These are phyloP conservation scores for Cyphomyrus discorhynchus DNA, from an alignment of 2,113 vertebrate genomes.

Conservation along the genomic window DNA sequence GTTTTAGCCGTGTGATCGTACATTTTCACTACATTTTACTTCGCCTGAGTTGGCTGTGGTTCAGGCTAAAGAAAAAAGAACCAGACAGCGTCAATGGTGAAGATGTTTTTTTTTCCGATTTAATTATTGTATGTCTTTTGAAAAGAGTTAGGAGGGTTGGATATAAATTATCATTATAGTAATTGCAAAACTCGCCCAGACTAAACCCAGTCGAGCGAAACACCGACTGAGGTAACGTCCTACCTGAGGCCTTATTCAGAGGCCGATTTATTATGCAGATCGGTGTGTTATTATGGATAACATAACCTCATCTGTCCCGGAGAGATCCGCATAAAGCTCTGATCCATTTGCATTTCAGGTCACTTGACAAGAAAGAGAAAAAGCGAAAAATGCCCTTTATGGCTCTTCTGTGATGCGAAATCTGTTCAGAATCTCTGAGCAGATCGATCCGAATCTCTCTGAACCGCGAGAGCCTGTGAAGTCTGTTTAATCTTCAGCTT, in stretches of 20 bases:
- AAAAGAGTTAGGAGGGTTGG: background rate
- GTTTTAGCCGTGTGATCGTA: background rate
- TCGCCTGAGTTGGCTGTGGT: background rate
- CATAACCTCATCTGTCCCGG: background rate
- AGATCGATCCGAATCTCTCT: background rate
- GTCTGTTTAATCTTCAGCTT: background rate
- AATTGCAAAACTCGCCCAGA: background rate
- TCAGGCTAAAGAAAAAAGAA: background rate
- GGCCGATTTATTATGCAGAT: background rate
- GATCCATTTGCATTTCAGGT: slow-evolving; percentile 12
- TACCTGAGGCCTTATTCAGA: background rate
- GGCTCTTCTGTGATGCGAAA: background rate
- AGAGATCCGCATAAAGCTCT: background rate
- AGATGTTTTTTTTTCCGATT: background rate
- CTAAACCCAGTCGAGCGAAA: background rate
- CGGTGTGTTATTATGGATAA: background rate
- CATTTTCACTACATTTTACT: background rate
- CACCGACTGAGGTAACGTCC: background rate
- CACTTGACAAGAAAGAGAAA: background rate
- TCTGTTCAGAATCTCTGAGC: background rate
- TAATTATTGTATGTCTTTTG: background rate
- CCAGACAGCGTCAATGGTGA: background rate
- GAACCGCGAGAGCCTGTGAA: background rate
- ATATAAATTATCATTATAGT: background rate
- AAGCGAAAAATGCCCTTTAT: background rate